Evolutionary conservation across 2,797 vertebrate species (phyloP).

Genomic region (Mus caroli): DNA sequence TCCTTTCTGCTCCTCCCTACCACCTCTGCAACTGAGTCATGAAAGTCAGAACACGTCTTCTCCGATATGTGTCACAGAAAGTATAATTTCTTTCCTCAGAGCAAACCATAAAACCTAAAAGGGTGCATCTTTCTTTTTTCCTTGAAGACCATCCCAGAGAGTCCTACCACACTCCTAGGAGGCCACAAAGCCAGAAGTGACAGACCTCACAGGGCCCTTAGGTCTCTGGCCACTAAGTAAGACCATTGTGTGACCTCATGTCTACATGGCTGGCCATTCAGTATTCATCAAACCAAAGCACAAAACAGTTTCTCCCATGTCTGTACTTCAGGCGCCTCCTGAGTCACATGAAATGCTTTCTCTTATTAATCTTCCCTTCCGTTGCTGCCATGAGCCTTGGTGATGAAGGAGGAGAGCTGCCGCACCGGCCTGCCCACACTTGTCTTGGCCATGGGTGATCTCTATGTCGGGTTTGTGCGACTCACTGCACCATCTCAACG

Average conservation of each 20-base stretch:
- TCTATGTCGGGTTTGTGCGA: conserved; percentile 22
- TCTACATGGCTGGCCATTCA: background rate
- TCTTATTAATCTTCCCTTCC: background rate
- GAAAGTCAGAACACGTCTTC: background rate
- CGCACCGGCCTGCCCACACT: background rate
- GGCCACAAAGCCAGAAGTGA: background rate
- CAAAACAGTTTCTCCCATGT: background rate
- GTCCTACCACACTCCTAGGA: background rate
- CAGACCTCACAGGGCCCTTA: background rate
- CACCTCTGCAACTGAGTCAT: background rate
- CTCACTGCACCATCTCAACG: background rate
- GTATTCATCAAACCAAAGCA: background rate
- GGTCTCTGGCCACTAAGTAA: background rate
- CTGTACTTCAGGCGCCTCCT: background rate
- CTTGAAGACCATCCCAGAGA: background rate
- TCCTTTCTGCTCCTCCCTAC: background rate
- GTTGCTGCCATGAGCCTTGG: background rate
- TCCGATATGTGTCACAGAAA: background rate
- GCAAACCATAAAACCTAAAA: background rate
- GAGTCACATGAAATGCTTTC: background rate
- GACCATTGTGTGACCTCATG: background rate
- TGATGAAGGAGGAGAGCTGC: background rate
- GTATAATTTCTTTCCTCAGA: background rate
- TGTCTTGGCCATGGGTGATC: conserved; percentile 4
- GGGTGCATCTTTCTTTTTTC: background rate